Conservation (phyloP, 2,888 invertebrate genomes). For the Trypoxylon attenuatum region DNA sequence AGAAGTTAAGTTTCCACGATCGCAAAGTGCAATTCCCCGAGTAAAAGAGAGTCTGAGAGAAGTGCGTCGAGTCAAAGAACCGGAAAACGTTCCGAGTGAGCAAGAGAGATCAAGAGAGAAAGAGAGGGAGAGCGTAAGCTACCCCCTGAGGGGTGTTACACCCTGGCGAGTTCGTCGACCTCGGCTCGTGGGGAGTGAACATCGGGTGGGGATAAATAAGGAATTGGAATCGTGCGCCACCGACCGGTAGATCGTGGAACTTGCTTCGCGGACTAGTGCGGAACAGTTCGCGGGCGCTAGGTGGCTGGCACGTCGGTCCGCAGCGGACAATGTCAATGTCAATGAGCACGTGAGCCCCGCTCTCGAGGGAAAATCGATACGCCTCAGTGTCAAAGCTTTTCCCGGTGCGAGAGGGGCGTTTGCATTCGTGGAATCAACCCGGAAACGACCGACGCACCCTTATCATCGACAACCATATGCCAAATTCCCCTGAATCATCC, state of each 20-base stretch:
- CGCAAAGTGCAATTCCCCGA: no score
- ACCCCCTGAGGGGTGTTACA: no score
- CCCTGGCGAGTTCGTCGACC: no score
- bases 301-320: conserved; percentile 58
- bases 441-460: conserved; percentile 10
- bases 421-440: conserved; percentile 28
- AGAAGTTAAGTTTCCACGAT: no score
- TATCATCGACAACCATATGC: no score
- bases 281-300: conserved; percentile 60
- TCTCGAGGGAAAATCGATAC: conserved; percentile 70
- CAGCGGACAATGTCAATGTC: conserved; percentile 74
- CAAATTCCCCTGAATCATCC: no score
- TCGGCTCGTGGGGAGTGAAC: no score
- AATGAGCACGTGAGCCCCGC: conserved; percentile 70
- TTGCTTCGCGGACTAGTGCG: conserved; percentile 40
- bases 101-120: no score
- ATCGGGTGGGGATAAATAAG: background rate
- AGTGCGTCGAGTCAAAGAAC: no score
- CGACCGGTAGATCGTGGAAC: conserved; percentile 53
- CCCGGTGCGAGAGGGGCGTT: conserved; percentile 39
- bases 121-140: no score
- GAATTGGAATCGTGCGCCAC: conserved; percentile 56
- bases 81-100: no score
- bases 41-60: no score
- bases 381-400: conserved; percentile 62